Conservation (phyloP, 2,888 invertebrate species). For the Mycalesis mineus region DNA sequence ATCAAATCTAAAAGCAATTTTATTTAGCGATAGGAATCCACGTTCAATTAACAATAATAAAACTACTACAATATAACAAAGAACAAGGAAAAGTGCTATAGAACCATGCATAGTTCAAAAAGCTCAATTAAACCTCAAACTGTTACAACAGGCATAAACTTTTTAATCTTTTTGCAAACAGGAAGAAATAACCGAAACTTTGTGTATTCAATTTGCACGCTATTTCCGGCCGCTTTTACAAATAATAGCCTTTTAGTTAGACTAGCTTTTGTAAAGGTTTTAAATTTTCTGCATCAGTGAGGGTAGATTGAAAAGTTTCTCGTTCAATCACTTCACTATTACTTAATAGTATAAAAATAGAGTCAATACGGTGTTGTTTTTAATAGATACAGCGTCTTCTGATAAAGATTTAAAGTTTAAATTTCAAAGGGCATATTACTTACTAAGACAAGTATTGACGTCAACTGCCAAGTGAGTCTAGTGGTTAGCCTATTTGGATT, state of each 20-base stretch:
- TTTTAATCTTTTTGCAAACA: background rate
- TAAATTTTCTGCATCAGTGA: background rate
- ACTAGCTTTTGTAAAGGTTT: conserved; percentile 1
- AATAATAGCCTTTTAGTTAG: background rate
- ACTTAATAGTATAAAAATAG: background rate
- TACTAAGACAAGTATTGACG: too few relatives aligned
- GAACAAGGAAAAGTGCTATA: background rate
- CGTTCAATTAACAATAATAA: background rate
- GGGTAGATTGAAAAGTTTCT: background rate
- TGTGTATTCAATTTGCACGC: conserved; percentile 1
- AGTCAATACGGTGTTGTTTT: too few relatives aligned
- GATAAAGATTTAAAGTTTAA: too few relatives aligned
- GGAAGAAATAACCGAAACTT: background rate
- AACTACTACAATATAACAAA: background rate
- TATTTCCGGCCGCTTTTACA: conserved; percentile 2
- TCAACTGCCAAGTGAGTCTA: too few relatives aligned
- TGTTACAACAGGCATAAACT: background rate
- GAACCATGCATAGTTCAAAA: background rate
- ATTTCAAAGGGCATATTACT: too few relatives aligned
- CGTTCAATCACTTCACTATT: background rate
- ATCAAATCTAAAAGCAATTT: too few relatives aligned
- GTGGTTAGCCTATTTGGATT: too few relatives aligned
- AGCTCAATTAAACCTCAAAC: background rate
- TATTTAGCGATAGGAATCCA: too few relatives aligned
- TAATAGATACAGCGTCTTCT: too few relatives aligned